Base-by-base conservation (phyloP, 2,888 invertebrate species). In the Globia sparganii region DNA sequence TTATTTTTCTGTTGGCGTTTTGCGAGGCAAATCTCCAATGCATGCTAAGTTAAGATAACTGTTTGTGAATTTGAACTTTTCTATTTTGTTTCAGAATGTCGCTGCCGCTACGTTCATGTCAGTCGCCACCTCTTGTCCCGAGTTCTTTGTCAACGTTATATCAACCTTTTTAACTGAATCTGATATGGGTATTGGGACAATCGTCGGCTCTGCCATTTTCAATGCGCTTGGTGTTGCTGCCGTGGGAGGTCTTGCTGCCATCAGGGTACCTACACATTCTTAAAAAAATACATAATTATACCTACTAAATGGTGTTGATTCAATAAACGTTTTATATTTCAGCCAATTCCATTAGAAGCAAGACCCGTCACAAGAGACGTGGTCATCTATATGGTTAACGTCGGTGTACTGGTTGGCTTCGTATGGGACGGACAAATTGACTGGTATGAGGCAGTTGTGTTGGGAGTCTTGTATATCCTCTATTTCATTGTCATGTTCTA, bases 91-190 rank as follows among this genome's bases (percentile, higher is more conserved):
- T 61, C 94, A 98, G 96, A 99, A 99, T 94, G 99, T 99, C 25
- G 99, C 99, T 0, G 99, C 99, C 0, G 99, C 99, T 4, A 99
- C 99, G 0, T 99, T 99, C 90, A 99, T 99, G 98, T 98, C 99
- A 0, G 98, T 99, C 0, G 99, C 99, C 6, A 99, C 99, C 1
- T 99, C 99, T 28, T 98, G 99, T 84, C 99, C 99, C 0, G 99
- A 99, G 94, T 97, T 99, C 83, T 99, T 99, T 94, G 99, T 99
- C 62, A 99, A 99, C 91, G 97, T 99, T 58, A 98, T 99, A 68
- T 99, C 98, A 6, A 99, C 99, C 0, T 98, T 99, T 89, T 94
- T 99, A 21, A 98, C 98, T 0, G 96, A 98, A 85, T 98, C 98
- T 0, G 98, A 99, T 90, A 97, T 99, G 93, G 99, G 99, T 1